Base-by-base conservation (phyloP, 2,888 invertebrate genomes). In the Patella depressa region DNA sequence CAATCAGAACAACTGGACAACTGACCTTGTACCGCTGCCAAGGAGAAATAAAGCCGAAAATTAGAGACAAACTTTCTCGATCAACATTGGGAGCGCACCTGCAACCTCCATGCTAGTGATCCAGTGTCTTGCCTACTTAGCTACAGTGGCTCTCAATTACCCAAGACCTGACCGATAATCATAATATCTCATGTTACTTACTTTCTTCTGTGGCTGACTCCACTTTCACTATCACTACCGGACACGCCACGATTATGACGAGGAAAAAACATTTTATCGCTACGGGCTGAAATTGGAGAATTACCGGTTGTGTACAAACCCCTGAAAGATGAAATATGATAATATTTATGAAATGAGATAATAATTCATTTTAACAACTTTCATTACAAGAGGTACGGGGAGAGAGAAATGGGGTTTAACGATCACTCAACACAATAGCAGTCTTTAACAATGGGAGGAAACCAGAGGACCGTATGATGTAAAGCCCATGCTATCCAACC, bases 261-360 rank as follows among this genome's bases (percentile, higher is more conserved):
- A 24, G 85, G 85, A 74, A 87, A 85, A 80, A 87, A 86, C 55
- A 87, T 85, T 76, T 87, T 87, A 74, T 90, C 90, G 82, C 88
- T 89, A 73, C 87, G 86, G 15, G 87, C 85, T 12, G 90, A 90
- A 19, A 85, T 79, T 7, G 91, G 91, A 0, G 91, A 90, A 71
- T 88, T 82, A 19, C 90, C 90, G 17, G 88, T 85, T n/a, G 91
- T 91, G 83, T 89, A 91, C 79, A 91, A 79, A 2, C 90, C 91
- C 76, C 91, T 89, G 81, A 19, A 83, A 81, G 29, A 79, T 75
- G 54, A 29, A 70, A 45, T 45, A 7, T 9, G 45, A 45, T 14
- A 70, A n/a, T 19, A 70, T 70, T 15, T n/a, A 70, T 70, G 14
- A 70, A 70, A 29, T 15, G 29, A 15, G 19, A 70, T 29, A 70